phyloP scores from a whole-genome alignment of 2,888 invertebrate genomes.

The Andrena haemorrhoa region DNA sequence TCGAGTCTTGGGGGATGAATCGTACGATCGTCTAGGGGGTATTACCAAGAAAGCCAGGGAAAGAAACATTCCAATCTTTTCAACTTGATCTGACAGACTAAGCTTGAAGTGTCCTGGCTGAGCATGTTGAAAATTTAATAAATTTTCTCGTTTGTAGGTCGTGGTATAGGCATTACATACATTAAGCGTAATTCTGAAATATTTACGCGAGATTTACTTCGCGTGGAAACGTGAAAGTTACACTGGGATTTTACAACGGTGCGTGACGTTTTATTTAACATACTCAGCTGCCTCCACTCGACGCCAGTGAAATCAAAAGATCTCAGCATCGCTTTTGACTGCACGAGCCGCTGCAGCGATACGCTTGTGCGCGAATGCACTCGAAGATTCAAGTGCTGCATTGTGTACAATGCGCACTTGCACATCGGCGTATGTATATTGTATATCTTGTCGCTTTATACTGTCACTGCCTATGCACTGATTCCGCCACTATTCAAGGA shows the following conservation, averaged over 20 bases:
- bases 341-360: slow-evolving; percentile 37
- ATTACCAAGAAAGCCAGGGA: neutral
- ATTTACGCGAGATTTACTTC: too few species aligned
- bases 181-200: too few species aligned
- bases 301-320: slow-evolving; percentile 55
- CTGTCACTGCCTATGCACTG: slow-evolving; percentile 45
- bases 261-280: slow-evolving; percentile 30
- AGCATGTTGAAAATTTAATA: too few species aligned
- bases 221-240: too few species aligned
- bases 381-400: slow-evolving; percentile 63
- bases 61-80: neutral
- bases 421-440: slow-evolving; percentile 42
- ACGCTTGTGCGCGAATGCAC: slow-evolving; percentile 48
- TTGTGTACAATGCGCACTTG: slow-evolving; percentile 58
- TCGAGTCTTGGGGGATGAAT: slow-evolving; percentile 44
- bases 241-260: neutral
- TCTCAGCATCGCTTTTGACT: slow-evolving; percentile 57
- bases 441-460: slow-evolving; percentile 51
- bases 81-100: too few species aligned
- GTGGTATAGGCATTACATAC: too few species aligned
- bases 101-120: too few species aligned
- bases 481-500: slow-evolving; percentile 44
- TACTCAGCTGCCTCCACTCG: slow-evolving; percentile 49
- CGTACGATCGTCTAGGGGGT: neutral
- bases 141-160: too few species aligned